Base-by-base conservation (phyloP, 2,888 invertebrate genomes). In the Liposcelis brunnea region DNA sequence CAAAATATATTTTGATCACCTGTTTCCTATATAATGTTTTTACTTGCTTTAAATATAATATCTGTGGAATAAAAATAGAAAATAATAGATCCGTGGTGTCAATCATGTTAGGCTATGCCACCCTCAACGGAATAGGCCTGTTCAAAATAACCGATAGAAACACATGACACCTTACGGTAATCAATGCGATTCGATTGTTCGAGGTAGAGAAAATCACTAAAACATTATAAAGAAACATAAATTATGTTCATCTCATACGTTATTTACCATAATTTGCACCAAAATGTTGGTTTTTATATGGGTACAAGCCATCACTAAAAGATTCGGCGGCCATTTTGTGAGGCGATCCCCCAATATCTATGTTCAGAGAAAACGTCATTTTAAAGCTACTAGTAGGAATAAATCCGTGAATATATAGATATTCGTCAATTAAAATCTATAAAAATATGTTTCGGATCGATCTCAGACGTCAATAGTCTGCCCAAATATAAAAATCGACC, bases 161-260 rank as follows among this genome's bases (percentile, higher is more conserved):
- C 15, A 21, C 21, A 12, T 26, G 33, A 18, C 7, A 42, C 12
- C 12, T 15, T 18, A 5, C 3, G 11, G 35, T 12, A 18, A 26
- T 11, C 33, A n/a, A 40, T 46, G 47, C 43, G 47, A 51, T 35
- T 48, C 45, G 43, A 49, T 48, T 46, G 47, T 19, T 48, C 48
- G 43, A 43, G 45, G 48, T 49, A 19, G 33, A 21, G 43, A 6
- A 50, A 42, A 40, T 33, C 26, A n/a, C n/a, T n/a, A n/a, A n/a
- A n/a, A n/a, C n/a, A n/a, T n/a, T n/a, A n/a, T n/a, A n/a, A n/a
- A n/a, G n/a, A n/a, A n/a, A n/a, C n/a, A n/a, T n/a, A n/a, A n/a
- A n/a, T n/a, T n/a, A n/a, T n/a, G n/a, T n/a, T n/a, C n/a, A n/a
- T n/a, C n/a, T n/a, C n/a, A n/a, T n/a, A n/a, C n/a, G n/a, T n/a